Conservation (phyloP, 2,797 vertebrate genomes). For the Buphagus erythrorhynchus region DNA sequence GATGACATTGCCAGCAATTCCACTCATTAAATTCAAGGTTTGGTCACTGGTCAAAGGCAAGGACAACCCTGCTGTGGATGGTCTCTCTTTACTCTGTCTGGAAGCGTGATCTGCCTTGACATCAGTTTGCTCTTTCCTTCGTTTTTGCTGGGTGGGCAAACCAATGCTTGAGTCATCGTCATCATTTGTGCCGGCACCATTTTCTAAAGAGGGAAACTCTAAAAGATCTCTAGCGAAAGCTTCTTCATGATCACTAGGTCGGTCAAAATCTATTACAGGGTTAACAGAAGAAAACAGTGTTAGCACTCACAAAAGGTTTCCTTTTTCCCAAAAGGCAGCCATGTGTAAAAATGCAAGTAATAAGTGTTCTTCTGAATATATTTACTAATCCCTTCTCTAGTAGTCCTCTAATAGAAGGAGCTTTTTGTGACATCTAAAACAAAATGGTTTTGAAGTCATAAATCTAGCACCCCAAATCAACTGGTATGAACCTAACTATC, state of each 20-base stretch:
- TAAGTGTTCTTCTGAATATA: neutral
- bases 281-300: neutral
- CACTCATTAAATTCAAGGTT: conserved; percentile 84
- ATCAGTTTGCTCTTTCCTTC: conserved; percentile 40
- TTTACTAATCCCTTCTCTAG: neutral
- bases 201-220: conserved; percentile 93
- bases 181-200: conserved; percentile 88
- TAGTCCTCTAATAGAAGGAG: neutral
- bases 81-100: conserved; percentile 42
- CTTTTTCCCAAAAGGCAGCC: neutral
- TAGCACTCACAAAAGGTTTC: neutral
- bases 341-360: neutral
- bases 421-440: neutral
- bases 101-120: neutral
- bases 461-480: neutral
- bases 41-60: conserved; percentile 74
- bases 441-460: neutral
- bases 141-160: conserved; percentile 72
- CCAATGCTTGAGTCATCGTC: conserved; percentile 90
- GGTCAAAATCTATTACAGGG: conserved; percentile 86
- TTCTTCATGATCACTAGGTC: conserved; percentile 86
- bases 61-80: conserved; percentile 63
- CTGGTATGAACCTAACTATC: neutral
- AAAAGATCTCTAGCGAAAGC: conserved; percentile 86
- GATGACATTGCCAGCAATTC: conserved; percentile 86